Percentiles rank a stretch among this genome's conserved stretches.
Conservation (phyloP, 2,888 invertebrate genomes). For the Fissipunctia ypsillon region DNA sequence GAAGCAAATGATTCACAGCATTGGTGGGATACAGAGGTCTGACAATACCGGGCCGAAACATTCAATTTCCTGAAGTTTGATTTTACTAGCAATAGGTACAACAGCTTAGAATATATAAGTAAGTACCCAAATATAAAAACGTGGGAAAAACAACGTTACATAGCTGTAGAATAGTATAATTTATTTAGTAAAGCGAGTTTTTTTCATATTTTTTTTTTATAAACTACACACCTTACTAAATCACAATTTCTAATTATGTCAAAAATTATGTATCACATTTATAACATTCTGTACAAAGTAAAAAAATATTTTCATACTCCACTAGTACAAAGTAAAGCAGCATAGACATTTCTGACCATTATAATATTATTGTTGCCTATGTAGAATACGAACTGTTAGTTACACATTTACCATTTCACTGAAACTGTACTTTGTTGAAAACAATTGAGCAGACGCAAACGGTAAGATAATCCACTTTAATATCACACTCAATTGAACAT, state of each 20-base stretch:
- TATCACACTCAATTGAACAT: constrained; percentile 67
- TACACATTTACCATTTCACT: constrained; percentile 63
- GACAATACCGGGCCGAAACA: constrained; percentile 88
- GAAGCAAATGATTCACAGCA: constrained; percentile 91
- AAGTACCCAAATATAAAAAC: constrained; percentile 89
- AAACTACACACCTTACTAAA: constrained; percentile 89
- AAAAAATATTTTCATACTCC: constrained; percentile 89
- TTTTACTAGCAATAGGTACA: constrained; percentile 84
- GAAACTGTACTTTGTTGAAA: constrained; percentile 69
- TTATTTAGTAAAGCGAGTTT: constrained; percentile 88
- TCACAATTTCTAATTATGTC: constrained; percentile 90
- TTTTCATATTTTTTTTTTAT: constrained; percentile 78
- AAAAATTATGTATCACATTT: constrained; percentile 90
- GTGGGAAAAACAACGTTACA: constrained; percentile 86
- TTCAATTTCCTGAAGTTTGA: constrained; percentile 82
- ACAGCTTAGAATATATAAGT: constrained; percentile 87
- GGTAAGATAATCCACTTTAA: constrained; percentile 55
- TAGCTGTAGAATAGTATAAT: constrained; percentile 83
- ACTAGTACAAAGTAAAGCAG: constrained; percentile 87
- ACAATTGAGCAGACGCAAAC: constrained; percentile 67
- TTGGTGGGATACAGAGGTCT: constrained; percentile 89
- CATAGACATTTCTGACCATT: constrained; percentile 73
- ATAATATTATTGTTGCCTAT: constrained; percentile 70
- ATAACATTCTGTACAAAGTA: constrained; percentile 90
- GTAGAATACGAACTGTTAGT: constrained; percentile 68